Evolutionary conservation across 2,113 vertebrate species (phyloP).

Genomic region (Anarhynchus alexandrinus): DNA sequence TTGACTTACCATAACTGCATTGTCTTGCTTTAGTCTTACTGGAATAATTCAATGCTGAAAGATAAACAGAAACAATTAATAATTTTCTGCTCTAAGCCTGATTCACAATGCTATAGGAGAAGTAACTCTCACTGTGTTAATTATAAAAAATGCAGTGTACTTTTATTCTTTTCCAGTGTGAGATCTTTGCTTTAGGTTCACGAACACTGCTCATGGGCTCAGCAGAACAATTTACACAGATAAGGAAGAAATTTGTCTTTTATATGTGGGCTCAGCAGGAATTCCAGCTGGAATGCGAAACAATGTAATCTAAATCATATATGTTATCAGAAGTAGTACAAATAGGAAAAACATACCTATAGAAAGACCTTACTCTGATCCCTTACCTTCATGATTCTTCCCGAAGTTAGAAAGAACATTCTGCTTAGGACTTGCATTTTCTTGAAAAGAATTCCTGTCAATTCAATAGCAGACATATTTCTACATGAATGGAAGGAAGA

Average conservation of each 20-base stretch:
- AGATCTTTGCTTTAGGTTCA: neutral
- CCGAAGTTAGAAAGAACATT: neutral
- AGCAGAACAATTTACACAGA: neutral
- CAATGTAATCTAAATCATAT: neutral
- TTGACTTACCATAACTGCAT: conserved; percentile 73
- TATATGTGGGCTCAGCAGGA: neutral
- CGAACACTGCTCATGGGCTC: neutral
- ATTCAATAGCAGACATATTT: conserved; percentile 49
- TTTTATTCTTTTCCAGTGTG: neutral
- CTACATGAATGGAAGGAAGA: conserved; percentile 25
- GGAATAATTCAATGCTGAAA: conserved; percentile 24
- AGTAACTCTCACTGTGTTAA: neutral
- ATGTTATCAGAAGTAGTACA: neutral
- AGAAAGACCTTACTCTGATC: neutral
- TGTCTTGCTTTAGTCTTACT: conserved; percentile 39
- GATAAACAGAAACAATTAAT: conserved; percentile 36
- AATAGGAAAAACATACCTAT: neutral
- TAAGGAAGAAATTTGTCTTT: neutral
- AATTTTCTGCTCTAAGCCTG: neutral
- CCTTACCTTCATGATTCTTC: conserved; percentile 65
- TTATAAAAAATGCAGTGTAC: neutral
- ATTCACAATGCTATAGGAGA: neutral
- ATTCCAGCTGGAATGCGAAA: neutral
- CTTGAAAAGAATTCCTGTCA: conserved; percentile 64
- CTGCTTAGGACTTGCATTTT: conserved; percentile 26